phyloP scores from a whole-genome alignment of 30 jellyfish, hydroid and myxozoan species.

The Hydra vulgaris region DNA sequence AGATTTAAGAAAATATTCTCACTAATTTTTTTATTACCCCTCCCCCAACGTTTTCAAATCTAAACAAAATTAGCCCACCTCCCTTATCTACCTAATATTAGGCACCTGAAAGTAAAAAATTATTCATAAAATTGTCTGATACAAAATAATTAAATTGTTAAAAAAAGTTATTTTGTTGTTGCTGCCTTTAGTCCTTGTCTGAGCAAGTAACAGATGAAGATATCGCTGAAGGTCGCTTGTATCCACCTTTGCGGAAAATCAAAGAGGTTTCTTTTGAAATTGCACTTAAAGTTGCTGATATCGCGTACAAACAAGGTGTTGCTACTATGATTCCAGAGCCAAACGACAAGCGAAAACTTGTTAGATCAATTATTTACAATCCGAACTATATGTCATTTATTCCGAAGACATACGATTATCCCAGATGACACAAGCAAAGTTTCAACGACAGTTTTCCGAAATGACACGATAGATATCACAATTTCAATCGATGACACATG shows the following conservation, averaged over 20 bases:
- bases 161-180: background rate
- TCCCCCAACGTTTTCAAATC: too few species aligned
- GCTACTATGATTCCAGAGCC: constrained; percentile 88
- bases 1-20: too few species aligned
- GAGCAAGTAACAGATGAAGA: constrained; percentile 69
- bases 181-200: constrained; percentile 51
- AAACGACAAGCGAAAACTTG: constrained; percentile 25
- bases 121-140: too few species aligned
- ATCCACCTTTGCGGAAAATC: constrained; percentile 63
- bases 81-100: too few species aligned
- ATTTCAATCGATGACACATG: too few species aligned
- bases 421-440: constrained; percentile 34
- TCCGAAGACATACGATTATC: constrained; percentile 74
- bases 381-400: constrained; percentile 67
- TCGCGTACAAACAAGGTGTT: constrained; percentile 62
- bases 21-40: too few species aligned
- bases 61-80: too few species aligned
- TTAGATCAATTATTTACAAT: constrained; percentile 44
- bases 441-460: too few species aligned
- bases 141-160: too few species aligned
- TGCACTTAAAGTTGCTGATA: constrained; percentile 61
- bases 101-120: too few species aligned
- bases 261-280: constrained; percentile 73
- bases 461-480: too few species aligned
- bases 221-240: constrained; percentile 57